Base-by-base conservation (phyloP, 1,140 invertebrate genomes). In the Zaprionus taronus region DNA sequence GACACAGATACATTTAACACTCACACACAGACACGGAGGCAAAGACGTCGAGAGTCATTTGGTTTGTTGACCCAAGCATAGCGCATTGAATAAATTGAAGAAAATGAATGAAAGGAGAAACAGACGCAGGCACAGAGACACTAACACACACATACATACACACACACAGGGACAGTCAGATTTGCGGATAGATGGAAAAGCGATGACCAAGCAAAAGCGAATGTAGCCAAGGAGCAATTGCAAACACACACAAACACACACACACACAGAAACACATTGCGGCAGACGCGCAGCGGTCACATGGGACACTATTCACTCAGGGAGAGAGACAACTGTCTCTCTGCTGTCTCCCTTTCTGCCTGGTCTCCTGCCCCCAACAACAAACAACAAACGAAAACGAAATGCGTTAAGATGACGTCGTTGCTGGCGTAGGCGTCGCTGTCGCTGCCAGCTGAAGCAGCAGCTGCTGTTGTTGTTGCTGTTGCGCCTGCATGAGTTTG, bases 51-150 rank as follows among this genome's bases (percentile, higher is more conserved):
- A 62, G 38, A 85, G 61, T 76, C 75, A 71, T 75, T 85, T 86
- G 79, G 83, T 85, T 85, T 85, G 79, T 85, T 85, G 83, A 86
- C 83, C 83, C 79, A 78, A 63, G 75, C 78, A 49, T 55, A 65
- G 58, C 77, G 74, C 70, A 79, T 64, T 84, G 71, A 81, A 83
- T 80, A 79, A 74, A 73, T 67, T 71, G 77, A 79, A 76, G 67
- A 79, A 75, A 81, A 64, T 79, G 74, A 80, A 78, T 75, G 71
- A 80, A 74, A 75, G 67, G 66, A 75, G 67, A 75, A 71, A 67
- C 44, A 73, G 34, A 67, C 34, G 15, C 41, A 53, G 14, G 57
- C 31, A 55, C 49, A 44, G 6, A 51, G 4, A 61, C 12, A 69
- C 9, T 4, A 14, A 56, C 41, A 77, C 26, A 66, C 26, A 47